Conservation (phyloP, 2,113 vertebrate genomes). For the Galbula dea region DNA sequence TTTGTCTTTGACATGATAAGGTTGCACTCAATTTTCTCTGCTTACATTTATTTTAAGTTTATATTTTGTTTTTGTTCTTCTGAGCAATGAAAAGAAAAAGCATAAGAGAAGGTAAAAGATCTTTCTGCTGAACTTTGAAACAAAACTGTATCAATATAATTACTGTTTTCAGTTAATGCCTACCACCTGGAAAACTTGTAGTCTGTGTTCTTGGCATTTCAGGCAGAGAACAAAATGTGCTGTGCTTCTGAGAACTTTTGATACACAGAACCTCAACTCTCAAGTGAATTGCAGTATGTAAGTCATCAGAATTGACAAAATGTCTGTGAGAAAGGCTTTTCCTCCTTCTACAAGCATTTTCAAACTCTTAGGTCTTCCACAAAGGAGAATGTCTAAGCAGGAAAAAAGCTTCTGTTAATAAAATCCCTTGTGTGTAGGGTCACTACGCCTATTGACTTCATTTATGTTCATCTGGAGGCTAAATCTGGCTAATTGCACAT, state of each 20-base stretch:
- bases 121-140: not conserved
- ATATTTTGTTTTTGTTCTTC: not conserved
- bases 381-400: not conserved
- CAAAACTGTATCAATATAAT: not conserved
- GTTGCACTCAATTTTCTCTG: not conserved
- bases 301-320: not conserved
- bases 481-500: not conserved
- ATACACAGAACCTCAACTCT: not conserved
- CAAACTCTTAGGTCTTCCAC: not conserved
- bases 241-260: not conserved
- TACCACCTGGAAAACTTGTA: not conserved
- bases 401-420: not conserved
- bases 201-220: not conserved
- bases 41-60: not conserved
- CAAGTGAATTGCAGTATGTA: not conserved
- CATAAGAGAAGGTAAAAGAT: not conserved
- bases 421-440: not conserved
- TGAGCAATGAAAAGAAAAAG: not conserved
- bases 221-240: not conserved
- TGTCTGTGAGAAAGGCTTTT: not conserved
- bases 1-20: not conserved
- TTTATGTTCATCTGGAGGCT: not conserved
- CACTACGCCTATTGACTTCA: not conserved
- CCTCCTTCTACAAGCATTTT: not conserved
- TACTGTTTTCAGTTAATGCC: not conserved